A percentile compares a stretch with the other conserved stretches of the same genome.
These are phyloP conservation scores for Ochotona curzoniae DNA, from an alignment of 2,113 vertebrate genomes.

Conservation along the genomic window DNA sequence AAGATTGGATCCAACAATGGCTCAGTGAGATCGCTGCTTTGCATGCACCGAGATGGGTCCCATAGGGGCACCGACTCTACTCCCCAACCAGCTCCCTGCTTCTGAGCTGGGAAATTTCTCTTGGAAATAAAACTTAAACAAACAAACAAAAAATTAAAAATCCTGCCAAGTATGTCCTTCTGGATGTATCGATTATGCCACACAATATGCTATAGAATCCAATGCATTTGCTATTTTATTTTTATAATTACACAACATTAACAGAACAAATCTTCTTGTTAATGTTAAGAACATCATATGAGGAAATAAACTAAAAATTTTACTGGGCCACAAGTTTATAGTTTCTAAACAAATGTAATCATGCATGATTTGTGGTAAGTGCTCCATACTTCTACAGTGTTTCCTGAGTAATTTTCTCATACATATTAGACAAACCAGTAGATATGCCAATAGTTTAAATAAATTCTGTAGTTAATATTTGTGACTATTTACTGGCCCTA, in stretches of 20 bases:
- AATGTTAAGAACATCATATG: background rate
- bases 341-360: slow-evolving; percentile 14
- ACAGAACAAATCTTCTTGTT: background rate
- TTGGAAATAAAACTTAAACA: too few relatives aligned
- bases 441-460: background rate
- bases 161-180: slow-evolving; percentile 8
- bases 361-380: background rate
- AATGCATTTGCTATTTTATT: background rate
- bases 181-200: slow-evolving; percentile 9
- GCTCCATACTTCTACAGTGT: background rate
- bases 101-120: too few relatives aligned
- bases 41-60: too few relatives aligned
- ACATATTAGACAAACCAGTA: background rate
- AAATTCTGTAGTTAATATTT: background rate
- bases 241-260: too few relatives aligned
- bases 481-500: background rate
- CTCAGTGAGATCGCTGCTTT: too few relatives aligned
- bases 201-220: background rate
- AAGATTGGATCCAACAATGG: background rate
- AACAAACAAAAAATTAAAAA: background rate
- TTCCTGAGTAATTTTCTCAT: background rate
- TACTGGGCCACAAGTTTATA: background rate
- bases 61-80: too few relatives aligned
- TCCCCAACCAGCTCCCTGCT: too few relatives aligned
- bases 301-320: slow-evolving; percentile 19